phyloP scores from a whole-genome alignment of 1,140 invertebrate genomes.

The Rhysida immarginata region DNA sequence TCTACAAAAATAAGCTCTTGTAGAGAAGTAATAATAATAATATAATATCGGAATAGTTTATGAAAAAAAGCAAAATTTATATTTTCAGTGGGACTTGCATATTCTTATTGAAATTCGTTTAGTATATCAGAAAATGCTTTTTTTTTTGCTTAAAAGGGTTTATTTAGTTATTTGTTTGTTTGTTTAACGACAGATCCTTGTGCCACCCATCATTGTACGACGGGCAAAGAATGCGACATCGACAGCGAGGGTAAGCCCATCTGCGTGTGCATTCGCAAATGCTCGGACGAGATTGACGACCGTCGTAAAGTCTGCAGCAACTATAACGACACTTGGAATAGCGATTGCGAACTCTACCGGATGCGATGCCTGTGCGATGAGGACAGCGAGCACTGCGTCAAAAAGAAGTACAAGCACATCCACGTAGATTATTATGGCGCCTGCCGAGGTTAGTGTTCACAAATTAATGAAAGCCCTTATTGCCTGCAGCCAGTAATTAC shows the following conservation, averaged over 20 bases:
- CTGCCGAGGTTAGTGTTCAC: slow-evolving; percentile 27
- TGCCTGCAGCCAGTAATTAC: too few relatives aligned
- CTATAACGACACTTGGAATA: slow-evolving; percentile 81
- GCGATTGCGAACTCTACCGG: slow-evolving; percentile 81
- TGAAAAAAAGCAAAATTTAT: too few relatives aligned
- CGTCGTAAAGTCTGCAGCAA: slow-evolving; percentile 77
- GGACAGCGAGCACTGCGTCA: slow-evolving; percentile 50
- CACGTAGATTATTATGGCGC: slow-evolving; percentile 77
- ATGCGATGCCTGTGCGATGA: slow-evolving; percentile 75
- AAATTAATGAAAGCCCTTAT: too few relatives aligned
- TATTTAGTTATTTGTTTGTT: too few relatives aligned
- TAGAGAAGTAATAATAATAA: too few relatives aligned
- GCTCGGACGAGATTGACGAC: slow-evolving; percentile 58
- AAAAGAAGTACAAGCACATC: slow-evolving; percentile 58
- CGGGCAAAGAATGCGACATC: slow-evolving; percentile 70
- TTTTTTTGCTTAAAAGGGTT: too few relatives aligned
- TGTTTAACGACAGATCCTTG: slow-evolving; percentile 80
- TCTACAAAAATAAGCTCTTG: too few relatives aligned
- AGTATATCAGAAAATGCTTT: too few relatives aligned
- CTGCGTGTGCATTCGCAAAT: slow-evolving; percentile 71
- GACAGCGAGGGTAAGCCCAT: slow-evolving; percentile 49
- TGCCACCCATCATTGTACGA: slow-evolving; percentile 67
- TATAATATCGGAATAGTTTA: too few relatives aligned
- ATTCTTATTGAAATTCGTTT: too few relatives aligned
- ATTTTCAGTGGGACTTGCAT: too few relatives aligned